Conservation (phyloP, 2,888 invertebrate genomes). For the Drosophila buzzatii region DNA sequence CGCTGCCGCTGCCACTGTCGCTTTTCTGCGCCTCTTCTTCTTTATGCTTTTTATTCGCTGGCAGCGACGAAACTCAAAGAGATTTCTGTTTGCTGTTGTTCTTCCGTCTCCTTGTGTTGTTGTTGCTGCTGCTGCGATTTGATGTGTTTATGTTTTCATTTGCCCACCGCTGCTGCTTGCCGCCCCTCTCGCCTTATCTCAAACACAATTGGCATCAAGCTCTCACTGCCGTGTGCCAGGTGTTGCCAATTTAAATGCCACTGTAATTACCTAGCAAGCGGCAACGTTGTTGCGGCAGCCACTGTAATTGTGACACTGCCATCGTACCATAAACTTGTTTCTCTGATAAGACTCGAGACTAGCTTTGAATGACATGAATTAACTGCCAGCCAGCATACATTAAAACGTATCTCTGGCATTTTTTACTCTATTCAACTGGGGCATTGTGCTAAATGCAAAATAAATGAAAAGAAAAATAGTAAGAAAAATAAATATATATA, state of each 20-base stretch:
- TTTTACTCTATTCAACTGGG: conserved; percentile 2
- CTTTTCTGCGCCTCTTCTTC: conserved; percentile 18
- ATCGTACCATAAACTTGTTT: conserved; percentile 51
- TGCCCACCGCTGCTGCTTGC: conserved; percentile 3
- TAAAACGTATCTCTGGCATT: conserved; percentile 15
- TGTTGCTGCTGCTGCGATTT: conserved; percentile 63
- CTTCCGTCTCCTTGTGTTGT: conserved; percentile 36
- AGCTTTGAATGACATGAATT: conserved; percentile 9
- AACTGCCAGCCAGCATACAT: conserved; percentile 11
- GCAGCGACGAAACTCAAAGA: conserved; percentile 56
- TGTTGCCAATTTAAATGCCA: conserved; percentile 75
- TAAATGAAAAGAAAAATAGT: not conserved
- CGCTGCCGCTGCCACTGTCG: conserved; percentile 2
- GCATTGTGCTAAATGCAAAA: not conserved
- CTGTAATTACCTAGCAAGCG: conserved; percentile 58
- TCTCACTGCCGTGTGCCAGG: conserved; percentile 52
- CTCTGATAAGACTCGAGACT: conserved; percentile 49
- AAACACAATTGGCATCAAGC: conserved; percentile 30
- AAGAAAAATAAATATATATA: not conserved
- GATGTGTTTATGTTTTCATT: conserved; percentile 73
- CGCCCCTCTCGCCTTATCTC: not conserved
- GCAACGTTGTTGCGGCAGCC: conserved; percentile 35
- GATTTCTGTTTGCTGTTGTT: conserved; percentile 62
- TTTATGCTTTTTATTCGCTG: conserved; percentile 26
- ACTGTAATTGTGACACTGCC: conserved; percentile 48